Conservation (phyloP, 1,140 invertebrate genomes). For the Microplitis mediator region DNA sequence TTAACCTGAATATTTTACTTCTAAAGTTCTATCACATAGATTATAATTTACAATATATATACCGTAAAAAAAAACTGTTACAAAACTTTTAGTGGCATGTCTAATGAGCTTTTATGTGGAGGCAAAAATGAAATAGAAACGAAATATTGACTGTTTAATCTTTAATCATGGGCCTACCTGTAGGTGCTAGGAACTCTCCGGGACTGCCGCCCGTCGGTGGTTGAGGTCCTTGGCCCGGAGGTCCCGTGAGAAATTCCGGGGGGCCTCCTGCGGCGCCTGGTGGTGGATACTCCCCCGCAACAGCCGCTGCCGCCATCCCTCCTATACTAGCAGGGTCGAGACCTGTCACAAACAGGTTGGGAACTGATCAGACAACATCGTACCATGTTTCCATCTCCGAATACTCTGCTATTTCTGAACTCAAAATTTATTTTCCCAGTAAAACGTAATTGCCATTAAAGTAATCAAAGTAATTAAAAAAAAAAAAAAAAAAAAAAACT, state of each 20-base stretch:
- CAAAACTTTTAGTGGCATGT: no score
- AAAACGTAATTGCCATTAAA: neutral
- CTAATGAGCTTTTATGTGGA: no score
- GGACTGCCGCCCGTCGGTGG: slow-evolving; percentile 61
- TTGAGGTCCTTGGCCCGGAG: slow-evolving; percentile 66
- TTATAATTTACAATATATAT: no score
- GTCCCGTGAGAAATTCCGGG: slow-evolving; percentile 65
- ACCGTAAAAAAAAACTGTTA: no score
- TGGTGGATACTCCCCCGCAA: slow-evolving; percentile 69
- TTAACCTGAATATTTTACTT: no score
- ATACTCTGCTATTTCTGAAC: slow-evolving; percentile 34
- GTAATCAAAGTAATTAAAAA: neutral
- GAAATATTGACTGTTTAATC: neutral
- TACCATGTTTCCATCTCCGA: slow-evolving; percentile 52
- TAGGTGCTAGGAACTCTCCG: slow-evolving; percentile 60
- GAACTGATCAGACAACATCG: slow-evolving; percentile 55
- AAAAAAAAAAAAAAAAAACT: neutral
- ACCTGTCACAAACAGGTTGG: slow-evolving; percentile 67
- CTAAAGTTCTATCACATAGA: no score
- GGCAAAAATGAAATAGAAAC: neutral
- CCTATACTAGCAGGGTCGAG: slow-evolving; percentile 70
- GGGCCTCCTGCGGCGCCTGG: slow-evolving; percentile 66
- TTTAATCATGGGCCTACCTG: slow-evolving; percentile 49
- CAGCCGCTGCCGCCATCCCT: slow-evolving; percentile 70
- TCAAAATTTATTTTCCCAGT: neutral